Conservation (phyloP, 37 sponge, comb jelly and placozoan species). For the Crambe crambe region DNA sequence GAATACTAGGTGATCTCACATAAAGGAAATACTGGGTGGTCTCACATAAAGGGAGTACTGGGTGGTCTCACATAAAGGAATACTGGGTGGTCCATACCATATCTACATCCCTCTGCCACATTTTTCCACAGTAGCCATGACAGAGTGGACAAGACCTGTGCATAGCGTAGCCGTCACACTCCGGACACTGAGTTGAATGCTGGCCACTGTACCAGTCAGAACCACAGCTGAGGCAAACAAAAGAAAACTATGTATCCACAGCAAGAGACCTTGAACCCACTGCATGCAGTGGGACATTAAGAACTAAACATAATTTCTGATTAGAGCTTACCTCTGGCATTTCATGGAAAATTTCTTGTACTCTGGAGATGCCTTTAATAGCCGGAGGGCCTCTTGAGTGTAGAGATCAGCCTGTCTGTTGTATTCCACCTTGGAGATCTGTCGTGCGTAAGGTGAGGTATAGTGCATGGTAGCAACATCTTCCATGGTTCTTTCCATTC, state of each 20-base stretch:
- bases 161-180: constrained; percentile 60
- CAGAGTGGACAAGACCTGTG: constrained; percentile 41
- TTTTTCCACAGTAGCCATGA: constrained; percentile 37
- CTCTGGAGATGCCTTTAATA: constrained; percentile 39
- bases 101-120: constrained; percentile 40
- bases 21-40: too few relatives aligned
- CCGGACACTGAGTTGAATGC: constrained; percentile 7
- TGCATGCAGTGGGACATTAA: too few relatives aligned
- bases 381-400: constrained; percentile 41
- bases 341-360: constrained; percentile 32
- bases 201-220: constrained; percentile 37
- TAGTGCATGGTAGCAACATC: neutral
- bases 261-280: neutral
- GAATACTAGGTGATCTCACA: too few relatives aligned
- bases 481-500: neutral
- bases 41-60: too few relatives aligned
- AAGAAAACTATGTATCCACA: neutral
- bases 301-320: too few relatives aligned
- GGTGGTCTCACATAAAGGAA: too few relatives aligned
- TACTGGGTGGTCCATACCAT: constrained; percentile 48
- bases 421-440: constrained; percentile 28
- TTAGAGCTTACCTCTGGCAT: constrained; percentile 41
- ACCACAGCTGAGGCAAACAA: constrained; percentile 36
- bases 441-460: constrained; percentile 9
- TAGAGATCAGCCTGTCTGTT: constrained; percentile 17